A percentile compares a stretch with the other conserved stretches of the same genome.
Evolutionary conservation across 2,113 vertebrate species (phyloP).

Genomic region (Blennius ocellaris): DNA sequence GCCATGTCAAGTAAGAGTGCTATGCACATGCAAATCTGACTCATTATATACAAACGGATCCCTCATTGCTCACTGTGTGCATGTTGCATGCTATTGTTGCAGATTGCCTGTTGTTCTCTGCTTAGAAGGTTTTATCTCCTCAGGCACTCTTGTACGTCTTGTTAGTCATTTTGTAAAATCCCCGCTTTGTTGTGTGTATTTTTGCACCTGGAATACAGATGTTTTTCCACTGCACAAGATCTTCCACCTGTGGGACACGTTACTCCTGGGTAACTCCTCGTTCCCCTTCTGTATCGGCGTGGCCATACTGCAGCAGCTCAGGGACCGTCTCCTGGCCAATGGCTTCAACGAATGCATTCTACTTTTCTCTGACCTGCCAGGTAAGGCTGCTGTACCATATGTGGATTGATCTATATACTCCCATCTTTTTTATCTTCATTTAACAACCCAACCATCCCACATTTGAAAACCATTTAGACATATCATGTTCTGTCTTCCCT

Average conservation of each 20-base stretch:
- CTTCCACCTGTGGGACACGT: constrained; percentile 98
- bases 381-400: constrained; percentile 38
- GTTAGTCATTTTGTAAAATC: constrained; percentile 11
- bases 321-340: constrained; percentile 94
- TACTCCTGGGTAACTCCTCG: constrained; percentile 96
- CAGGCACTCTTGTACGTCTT: constrained; percentile 1
- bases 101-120: constrained; percentile 25
- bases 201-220: constrained; percentile 80
- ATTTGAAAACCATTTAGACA: too few species aligned
- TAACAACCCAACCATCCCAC: too few species aligned
- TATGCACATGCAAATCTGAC: constrained; percentile 57
- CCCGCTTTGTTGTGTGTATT: constrained; percentile 21
- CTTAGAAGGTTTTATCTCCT: constrained; percentile 22
- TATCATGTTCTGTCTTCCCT: neutral
- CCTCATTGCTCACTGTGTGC: constrained; percentile 25
- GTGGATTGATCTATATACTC: too few species aligned
- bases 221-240: constrained; percentile 99
- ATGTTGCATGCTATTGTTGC: constrained; percentile 8
- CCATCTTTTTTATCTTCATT: too few species aligned
- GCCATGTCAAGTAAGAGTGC: constrained; percentile 33
- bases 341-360: constrained; percentile 99
- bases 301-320: constrained; percentile 95
- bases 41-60: constrained; percentile 50
- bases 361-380: constrained; percentile 98
- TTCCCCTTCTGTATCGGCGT: constrained; percentile 98